These are phyloP conservation scores for Belonocnema kinseyi DNA, from an alignment of 1,140 invertebrate genomes.

Conservation along the genomic window DNA sequence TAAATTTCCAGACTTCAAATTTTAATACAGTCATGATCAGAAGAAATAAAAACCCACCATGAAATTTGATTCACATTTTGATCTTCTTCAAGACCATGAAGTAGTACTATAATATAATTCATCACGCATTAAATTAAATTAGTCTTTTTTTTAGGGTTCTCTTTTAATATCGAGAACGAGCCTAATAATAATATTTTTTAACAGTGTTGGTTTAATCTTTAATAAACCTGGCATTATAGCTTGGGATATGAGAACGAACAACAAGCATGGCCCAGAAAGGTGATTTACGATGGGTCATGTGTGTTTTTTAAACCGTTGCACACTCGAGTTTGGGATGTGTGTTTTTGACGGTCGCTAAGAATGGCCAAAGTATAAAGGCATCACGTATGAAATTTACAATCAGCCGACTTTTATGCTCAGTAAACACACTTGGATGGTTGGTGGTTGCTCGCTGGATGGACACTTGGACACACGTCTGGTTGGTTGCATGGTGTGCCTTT, in stretches of 20 bases:
- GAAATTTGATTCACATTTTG: too few relatives aligned
- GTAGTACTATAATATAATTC: too few relatives aligned
- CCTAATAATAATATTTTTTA: not conserved
- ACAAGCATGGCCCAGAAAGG: slow-evolving; percentile 35
- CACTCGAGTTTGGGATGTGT: slow-evolving; percentile 58
- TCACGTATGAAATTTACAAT: slow-evolving; percentile 61
- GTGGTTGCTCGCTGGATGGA: slow-evolving; percentile 14
- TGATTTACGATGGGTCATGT: slow-evolving; percentile 62
- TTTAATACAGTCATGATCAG: too few relatives aligned
- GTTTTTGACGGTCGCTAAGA: slow-evolving; percentile 64
- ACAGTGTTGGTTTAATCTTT: slow-evolving; percentile 23
- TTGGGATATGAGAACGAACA: not conserved
- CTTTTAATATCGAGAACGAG: not conserved
- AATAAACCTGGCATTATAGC: slow-evolving; percentile 42
- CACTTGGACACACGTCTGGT: not conserved
- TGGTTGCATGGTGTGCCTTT: slow-evolving; percentile 39
- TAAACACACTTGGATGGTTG: slow-evolving; percentile 32
- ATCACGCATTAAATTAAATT: too few relatives aligned
- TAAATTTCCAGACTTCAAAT: too few relatives aligned
- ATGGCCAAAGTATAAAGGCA: slow-evolving; percentile 64
- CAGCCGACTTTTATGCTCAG: slow-evolving; percentile 53
- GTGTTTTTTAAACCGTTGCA: slow-evolving; percentile 61
- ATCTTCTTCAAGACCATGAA: too few relatives aligned
- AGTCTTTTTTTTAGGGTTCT: too few relatives aligned
- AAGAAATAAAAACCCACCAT: too few relatives aligned